Conservation (phyloP, 2,113 vertebrate species). For the Hypanus sabinus region DNA sequence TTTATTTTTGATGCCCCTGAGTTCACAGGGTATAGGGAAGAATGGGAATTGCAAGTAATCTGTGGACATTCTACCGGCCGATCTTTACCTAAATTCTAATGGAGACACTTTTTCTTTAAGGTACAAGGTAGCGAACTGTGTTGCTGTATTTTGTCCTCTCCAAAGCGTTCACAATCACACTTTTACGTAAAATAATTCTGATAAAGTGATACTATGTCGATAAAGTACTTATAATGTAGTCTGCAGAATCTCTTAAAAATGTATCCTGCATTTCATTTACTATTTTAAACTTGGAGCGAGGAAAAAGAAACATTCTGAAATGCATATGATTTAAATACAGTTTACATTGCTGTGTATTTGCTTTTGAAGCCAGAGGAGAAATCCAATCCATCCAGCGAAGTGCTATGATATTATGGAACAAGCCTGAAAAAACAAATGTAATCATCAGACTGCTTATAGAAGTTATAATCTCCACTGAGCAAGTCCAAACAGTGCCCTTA, state of each 20-base stretch:
- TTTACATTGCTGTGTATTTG: slow-evolving; percentile 10
- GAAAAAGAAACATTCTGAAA: not conserved
- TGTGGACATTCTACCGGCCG: not conserved
- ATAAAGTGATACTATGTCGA: not conserved
- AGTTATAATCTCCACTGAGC: slow-evolving; percentile 46
- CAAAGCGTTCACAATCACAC: not conserved
- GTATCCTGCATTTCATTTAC: not conserved
- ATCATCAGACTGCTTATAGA: slow-evolving; percentile 40
- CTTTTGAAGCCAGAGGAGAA: slow-evolving; percentile 24
- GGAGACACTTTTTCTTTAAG: not conserved
- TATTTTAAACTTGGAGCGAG: not conserved
- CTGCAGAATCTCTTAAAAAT: not conserved
- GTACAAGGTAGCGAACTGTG: not conserved
- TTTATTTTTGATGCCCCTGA: not conserved
- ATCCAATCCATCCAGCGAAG: slow-evolving; percentile 27
- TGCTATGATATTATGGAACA: slow-evolving; percentile 39
- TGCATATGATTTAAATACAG: not conserved
- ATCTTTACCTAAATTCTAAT: not conserved
- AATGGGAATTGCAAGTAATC: not conserved
- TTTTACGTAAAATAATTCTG: not conserved
- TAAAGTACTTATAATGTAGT: too few relatives aligned
- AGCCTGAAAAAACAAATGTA: slow-evolving; percentile 45
- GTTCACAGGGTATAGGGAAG: not conserved
- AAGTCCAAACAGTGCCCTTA: slow-evolving; percentile 42
- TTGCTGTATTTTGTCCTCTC: not conserved